A percentile compares a stretch with the other conserved stretches of the same genome.
These are phyloP conservation scores for Xiphophorus hellerii DNA, from an alignment of 2,113 vertebrate species.

Conservation along the genomic window DNA sequence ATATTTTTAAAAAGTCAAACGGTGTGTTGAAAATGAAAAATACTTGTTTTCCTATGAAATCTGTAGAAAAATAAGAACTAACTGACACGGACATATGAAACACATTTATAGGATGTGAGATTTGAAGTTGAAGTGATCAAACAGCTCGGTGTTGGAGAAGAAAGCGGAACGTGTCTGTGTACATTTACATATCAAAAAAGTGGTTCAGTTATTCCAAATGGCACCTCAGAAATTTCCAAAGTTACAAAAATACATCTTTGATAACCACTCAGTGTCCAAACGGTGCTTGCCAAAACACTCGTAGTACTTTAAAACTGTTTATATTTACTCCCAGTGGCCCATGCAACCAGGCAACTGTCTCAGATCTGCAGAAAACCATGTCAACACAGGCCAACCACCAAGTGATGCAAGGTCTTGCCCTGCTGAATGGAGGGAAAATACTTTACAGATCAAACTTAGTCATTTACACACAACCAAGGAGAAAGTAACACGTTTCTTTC, in stretches of 20 bases:
- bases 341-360: slow-evolving; percentile 56
- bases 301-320: slow-evolving; percentile 33
- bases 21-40: slow-evolving; percentile 16
- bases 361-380: slow-evolving; percentile 35
- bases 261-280: slow-evolving; percentile 39
- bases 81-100: slow-evolving; percentile 53
- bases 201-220: slow-evolving; percentile 46
- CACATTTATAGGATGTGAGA: slow-evolving; percentile 51
- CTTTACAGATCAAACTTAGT: slow-evolving; percentile 41
- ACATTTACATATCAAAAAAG: slow-evolving; percentile 7
- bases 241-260: slow-evolving; percentile 70
- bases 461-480: slow-evolving; percentile 23
- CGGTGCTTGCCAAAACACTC: slow-evolving; percentile 32
- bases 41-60: slow-evolving; percentile 54
- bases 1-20: not conserved
- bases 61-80: slow-evolving; percentile 67
- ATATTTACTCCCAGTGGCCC: slow-evolving; percentile 48
- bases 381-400: slow-evolving; percentile 23
- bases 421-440: slow-evolving; percentile 12
- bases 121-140: slow-evolving; percentile 32
- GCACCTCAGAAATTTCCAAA: slow-evolving; percentile 57
- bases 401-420: slow-evolving; percentile 36
- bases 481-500: slow-evolving; percentile 3
- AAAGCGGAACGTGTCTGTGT: slow-evolving; percentile 26
- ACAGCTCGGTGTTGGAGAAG: slow-evolving; percentile 33